Conservation (phyloP, 2,888 invertebrate genomes). For the Drosophila mercatorum region DNA sequence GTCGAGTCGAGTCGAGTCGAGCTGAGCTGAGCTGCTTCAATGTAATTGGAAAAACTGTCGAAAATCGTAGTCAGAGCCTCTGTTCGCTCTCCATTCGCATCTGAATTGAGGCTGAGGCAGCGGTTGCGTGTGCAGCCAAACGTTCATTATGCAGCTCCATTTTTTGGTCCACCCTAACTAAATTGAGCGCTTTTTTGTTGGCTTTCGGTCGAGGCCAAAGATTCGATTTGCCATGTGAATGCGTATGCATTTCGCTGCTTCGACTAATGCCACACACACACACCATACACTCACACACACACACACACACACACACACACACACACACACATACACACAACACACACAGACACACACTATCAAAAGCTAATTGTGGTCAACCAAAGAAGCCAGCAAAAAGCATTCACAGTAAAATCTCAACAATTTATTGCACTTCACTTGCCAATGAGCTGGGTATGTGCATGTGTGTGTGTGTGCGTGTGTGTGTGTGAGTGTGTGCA, state of each 20-base stretch:
- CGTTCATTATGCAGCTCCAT: slow-evolving; percentile 39
- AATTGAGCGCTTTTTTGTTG: slow-evolving; percentile 13
- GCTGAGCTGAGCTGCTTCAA: slow-evolving; percentile 11
- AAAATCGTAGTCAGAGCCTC: slow-evolving; percentile 10
- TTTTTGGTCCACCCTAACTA: slow-evolving; percentile 19
- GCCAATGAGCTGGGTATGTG: slow-evolving; percentile 17
- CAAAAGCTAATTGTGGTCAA: slow-evolving; percentile 34
- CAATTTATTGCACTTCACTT: slow-evolving; percentile 57
- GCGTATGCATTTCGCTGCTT: slow-evolving; percentile 25
- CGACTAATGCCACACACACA: slow-evolving; percentile 15
- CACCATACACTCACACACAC: background rate
- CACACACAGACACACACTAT: background rate
- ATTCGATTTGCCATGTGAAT: slow-evolving; percentile 44
- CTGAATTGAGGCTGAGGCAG: background rate
- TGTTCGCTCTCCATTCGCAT: background rate
- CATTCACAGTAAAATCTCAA: slow-evolving; percentile 42
- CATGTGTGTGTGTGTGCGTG: background rate
- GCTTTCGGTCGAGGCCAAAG: slow-evolving; percentile 6
- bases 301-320: background rate
- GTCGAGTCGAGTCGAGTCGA: background rate
- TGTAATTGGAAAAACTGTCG: slow-evolving; percentile 39
- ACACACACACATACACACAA: background rate
- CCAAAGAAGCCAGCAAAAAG: slow-evolving; percentile 12
- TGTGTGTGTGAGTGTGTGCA: background rate
- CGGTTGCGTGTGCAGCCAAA: slow-evolving; percentile 4